Conservation (phyloP, 2,113 vertebrate species). For the Tragelaphus scriptus region DNA sequence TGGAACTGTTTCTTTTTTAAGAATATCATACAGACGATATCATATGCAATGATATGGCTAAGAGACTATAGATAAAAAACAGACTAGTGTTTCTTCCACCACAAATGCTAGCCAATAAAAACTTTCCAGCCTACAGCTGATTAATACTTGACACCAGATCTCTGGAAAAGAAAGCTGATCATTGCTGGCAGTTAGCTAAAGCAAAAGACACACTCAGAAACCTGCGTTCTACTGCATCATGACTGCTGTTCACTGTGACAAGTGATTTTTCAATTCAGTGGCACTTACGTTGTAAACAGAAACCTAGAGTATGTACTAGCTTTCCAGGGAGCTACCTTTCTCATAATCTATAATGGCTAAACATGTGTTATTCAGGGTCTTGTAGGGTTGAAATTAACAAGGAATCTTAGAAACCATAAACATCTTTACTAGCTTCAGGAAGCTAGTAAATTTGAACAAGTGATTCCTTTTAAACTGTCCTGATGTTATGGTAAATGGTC, state of each 20-base stretch:
- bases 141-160: conserved; percentile 48
- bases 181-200: not conserved
- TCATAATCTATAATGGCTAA: conserved; percentile 28
- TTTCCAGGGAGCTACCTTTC: conserved; percentile 16
- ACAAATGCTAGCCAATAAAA: conserved; percentile 31
- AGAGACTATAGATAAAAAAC: conserved; percentile 10
- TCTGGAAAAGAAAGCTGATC: conserved; percentile 20
- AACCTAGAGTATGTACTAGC: not conserved
- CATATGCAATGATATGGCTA: not conserved
- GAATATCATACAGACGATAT: not conserved
- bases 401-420: conserved; percentile 40
- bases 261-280: not conserved
- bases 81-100: conserved; percentile 30
- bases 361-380: not conserved
- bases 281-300: not conserved
- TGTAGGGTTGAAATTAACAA: conserved; percentile 43
- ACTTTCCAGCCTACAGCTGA: conserved; percentile 36
- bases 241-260: not conserved
- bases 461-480: conserved; percentile 48
- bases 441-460: conserved; percentile 59
- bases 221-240: not conserved
- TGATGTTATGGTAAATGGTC: conserved; percentile 41
- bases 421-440: conserved; percentile 61
- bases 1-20: not conserved
- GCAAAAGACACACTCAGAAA: not conserved